A percentile compares a stretch with the other conserved stretches of the same genome.
Evolutionary conservation across 2,888 invertebrate genomes (phyloP).

Genomic region (Drosophila pegasa): DNA sequence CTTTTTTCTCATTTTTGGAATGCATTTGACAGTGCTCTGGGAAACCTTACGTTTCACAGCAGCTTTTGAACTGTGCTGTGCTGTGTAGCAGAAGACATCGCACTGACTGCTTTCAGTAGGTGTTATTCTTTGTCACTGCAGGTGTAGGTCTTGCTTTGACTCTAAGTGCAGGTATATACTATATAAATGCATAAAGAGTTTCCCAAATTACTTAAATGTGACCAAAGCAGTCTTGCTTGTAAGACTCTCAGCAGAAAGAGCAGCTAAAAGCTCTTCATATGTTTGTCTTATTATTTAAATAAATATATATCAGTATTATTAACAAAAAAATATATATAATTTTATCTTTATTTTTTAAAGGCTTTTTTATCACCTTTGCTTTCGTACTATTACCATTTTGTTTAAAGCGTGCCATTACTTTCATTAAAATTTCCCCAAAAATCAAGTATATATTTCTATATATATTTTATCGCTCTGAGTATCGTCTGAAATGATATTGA

Average conservation of each 20-base stretch:
- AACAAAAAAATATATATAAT: no score
- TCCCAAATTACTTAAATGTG: not conserved
- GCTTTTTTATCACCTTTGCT: not conserved
- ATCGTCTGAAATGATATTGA: slow-evolving; percentile 3
- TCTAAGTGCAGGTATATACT: not conserved
- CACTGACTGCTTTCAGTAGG: not conserved
- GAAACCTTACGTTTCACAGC: not conserved
- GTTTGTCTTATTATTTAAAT: no score
- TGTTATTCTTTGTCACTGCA: not conserved
- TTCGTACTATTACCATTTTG: not conserved
- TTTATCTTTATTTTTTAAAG: not conserved
- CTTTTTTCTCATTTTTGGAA: not conserved
- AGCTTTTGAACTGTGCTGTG: not conserved
- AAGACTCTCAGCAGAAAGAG: not conserved
- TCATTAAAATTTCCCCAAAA: not conserved
- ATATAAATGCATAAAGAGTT: no score
- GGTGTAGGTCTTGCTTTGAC: not conserved
- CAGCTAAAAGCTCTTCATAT: not conserved
- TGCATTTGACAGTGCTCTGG: slow-evolving; percentile 15
- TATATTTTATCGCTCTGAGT: not conserved
- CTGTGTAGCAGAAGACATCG: not conserved
- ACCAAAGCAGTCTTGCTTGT: not conserved
- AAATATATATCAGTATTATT: no score
- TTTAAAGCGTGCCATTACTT: not conserved
- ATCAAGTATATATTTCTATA: not conserved